phyloP scores from a whole-genome alignment of 2,113 vertebrate genomes.

The Tragelaphus strepsiceros region DNA sequence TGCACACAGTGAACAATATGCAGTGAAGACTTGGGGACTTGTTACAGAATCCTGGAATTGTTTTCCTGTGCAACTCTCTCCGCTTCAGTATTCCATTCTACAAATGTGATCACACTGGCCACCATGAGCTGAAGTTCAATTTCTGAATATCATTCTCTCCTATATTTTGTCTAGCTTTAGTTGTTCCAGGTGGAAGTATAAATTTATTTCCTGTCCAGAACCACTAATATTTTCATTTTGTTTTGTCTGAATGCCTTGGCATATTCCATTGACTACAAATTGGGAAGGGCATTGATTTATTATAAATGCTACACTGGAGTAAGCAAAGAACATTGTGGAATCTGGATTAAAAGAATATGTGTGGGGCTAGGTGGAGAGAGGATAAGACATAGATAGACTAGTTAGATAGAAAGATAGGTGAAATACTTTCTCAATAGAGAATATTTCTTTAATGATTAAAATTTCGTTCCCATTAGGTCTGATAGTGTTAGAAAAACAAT shows the following conservation, averaged over 20 bases:
- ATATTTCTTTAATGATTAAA: fast-evolving
- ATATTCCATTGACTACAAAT: not conserved
- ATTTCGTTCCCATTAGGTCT: not conserved
- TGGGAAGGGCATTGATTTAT: not conserved
- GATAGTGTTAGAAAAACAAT: not conserved
- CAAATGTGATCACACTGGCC: not conserved
- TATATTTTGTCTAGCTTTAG: not conserved
- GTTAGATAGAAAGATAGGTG: not conserved
- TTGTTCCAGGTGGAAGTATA: not conserved
- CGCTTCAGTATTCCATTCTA: not conserved
- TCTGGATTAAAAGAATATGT: not conserved
- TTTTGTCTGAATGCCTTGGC: not conserved
- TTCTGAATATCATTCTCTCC: not conserved
- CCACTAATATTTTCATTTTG: not conserved
- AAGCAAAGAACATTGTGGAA: not conserved
- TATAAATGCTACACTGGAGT: not conserved
- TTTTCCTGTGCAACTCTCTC: not conserved
- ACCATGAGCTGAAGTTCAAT: not conserved
- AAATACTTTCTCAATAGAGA: too few species aligned
- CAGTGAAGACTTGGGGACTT: not conserved
- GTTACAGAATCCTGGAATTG: not conserved
- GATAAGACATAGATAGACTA: not conserved
- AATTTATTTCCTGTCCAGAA: not conserved
- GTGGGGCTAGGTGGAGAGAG: not conserved
- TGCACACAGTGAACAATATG: not conserved